Evolutionary conservation across 2,113 vertebrate species (phyloP).

Genomic region (Mirounga angustirostris): DNA sequence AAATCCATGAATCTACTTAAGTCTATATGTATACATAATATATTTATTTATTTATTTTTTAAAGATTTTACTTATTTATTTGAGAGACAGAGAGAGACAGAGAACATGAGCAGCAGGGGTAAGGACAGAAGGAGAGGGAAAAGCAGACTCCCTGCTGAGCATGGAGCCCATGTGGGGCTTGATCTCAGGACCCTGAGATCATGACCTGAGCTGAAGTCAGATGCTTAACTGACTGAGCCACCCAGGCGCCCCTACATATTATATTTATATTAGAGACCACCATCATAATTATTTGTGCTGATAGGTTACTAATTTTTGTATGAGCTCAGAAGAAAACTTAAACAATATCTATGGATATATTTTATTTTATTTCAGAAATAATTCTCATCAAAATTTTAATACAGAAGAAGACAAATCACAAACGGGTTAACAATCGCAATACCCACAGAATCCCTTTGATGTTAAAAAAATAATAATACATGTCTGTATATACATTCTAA

Average conservation of each 20-base stretch:
- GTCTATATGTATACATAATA: not conserved
- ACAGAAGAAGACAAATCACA: not conserved
- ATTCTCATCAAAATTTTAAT: slow-evolving; percentile 15
- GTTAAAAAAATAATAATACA: not conserved
- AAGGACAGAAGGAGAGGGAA: not conserved
- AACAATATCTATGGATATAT: not conserved
- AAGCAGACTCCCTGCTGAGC: not conserved
- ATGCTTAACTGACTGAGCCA: not conserved
- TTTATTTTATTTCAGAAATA: slow-evolving; percentile 49
- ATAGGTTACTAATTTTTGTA: not conserved
- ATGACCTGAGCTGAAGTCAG: not conserved
- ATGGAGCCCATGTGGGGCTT: no score
- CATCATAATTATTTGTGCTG: not conserved
- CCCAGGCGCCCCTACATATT: not conserved
- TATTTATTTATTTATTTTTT: not conserved
- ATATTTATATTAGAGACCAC: not conserved
- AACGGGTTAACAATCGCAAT: not conserved
- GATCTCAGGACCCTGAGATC: not conserved
- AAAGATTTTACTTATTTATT: not conserved
- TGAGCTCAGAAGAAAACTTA: not conserved
- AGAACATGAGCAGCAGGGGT: not conserved
- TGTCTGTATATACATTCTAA: not conserved
- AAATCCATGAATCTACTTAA: not conserved
- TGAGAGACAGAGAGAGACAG: not conserved
- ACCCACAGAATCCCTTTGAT: not conserved